These are phyloP conservation scores for Heteromurus nitidus DNA, from an alignment of 2,888 invertebrate species.

Conservation along the genomic window DNA sequence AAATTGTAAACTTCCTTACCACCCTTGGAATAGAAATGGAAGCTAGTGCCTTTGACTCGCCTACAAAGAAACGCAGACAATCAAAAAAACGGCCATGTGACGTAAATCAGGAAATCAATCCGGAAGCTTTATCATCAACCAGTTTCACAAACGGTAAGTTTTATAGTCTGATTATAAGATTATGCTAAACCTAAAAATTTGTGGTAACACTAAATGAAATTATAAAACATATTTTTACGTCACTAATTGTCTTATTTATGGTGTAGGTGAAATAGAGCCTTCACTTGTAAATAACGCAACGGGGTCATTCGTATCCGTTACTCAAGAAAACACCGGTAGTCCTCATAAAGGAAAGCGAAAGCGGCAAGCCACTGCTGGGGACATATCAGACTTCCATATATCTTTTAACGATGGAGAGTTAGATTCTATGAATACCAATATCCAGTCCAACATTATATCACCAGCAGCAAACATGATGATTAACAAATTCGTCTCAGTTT, in stretches of 20 bases:
- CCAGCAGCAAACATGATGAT: not conserved
- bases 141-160: not conserved
- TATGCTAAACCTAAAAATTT: too few species aligned
- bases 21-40: constrained; percentile 62
- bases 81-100: constrained; percentile 9
- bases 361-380: constrained; percentile 14
- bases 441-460: constrained; percentile 19
- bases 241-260: not conserved
- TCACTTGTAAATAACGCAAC: not conserved
- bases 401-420: constrained; percentile 30
- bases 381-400: constrained; percentile 22
- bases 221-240: not conserved
- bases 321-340: constrained; percentile 11
- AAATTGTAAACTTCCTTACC: constrained; percentile 59
- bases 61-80: constrained; percentile 9
- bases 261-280: not conserved
- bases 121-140: not conserved
- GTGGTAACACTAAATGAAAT: not conserved
- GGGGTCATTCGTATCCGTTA: constrained; percentile 28
- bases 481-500: not conserved
- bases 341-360: not conserved
- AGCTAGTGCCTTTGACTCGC: constrained; percentile 44
- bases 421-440: constrained; percentile 9
- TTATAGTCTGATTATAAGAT: too few species aligned
- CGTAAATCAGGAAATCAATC: not conserved